Evolutionary conservation across 1,140 invertebrate genomes (phyloP).

Genomic region (Thaumetopoea pityocampa): DNA sequence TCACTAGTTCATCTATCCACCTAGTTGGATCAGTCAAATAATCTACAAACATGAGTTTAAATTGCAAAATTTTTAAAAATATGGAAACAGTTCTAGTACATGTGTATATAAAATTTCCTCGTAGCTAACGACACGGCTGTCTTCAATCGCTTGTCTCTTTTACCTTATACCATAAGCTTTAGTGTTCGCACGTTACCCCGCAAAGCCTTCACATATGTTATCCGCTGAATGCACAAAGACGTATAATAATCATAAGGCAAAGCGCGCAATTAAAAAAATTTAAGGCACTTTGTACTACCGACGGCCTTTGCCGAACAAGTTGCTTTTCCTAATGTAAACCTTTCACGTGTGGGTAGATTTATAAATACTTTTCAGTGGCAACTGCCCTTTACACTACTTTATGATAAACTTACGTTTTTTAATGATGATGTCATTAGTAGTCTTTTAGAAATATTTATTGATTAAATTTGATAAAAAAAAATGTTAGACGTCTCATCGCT

Average conservation of each 20-base stretch:
- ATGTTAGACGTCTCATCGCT: too few relatives aligned
- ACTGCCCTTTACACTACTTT: constrained; percentile 7
- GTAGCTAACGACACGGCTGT: too few relatives aligned
- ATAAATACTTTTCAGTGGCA: constrained; percentile 11
- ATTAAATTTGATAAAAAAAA: constrained; percentile 1
- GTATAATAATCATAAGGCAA: constrained; percentile 70
- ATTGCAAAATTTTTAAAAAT: too few relatives aligned
- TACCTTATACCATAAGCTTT: constrained; percentile 18
- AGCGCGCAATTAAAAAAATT: constrained; percentile 72
- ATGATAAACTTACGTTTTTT: constrained; percentile 14
- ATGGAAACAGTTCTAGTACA: too few relatives aligned
- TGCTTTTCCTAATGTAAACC: constrained; percentile 9
- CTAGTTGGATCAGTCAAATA: too few relatives aligned
- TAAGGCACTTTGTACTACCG: constrained; percentile 65
- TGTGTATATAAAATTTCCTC: too few relatives aligned
- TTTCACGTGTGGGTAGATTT: constrained; percentile 6
- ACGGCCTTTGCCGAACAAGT: constrained; percentile 31
- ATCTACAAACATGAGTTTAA: too few relatives aligned
- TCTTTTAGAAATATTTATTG: constrained; percentile 9
- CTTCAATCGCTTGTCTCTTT: constrained; percentile 20
- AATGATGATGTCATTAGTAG: constrained; percentile 20
- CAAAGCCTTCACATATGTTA: constrained; percentile 53
- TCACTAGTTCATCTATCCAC: too few relatives aligned
- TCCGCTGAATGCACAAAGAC: constrained; percentile 66
- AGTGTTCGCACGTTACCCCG: constrained; percentile 32